These are phyloP conservation scores for Vidua macroura DNA, from an alignment of 2,113 vertebrate genomes.

Conservation along the genomic window DNA sequence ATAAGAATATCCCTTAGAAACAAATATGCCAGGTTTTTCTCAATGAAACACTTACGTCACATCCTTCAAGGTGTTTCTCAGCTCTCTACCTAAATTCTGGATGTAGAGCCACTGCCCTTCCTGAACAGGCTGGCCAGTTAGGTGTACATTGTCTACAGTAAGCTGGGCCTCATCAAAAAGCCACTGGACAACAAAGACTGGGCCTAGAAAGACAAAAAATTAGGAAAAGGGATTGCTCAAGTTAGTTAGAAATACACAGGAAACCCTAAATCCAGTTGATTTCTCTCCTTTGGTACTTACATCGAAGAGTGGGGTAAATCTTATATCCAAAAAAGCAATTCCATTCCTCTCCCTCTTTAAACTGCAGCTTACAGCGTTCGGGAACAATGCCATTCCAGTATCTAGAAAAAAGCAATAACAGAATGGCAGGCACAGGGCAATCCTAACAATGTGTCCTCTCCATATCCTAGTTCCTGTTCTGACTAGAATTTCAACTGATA, in stretches of 20 bases:
- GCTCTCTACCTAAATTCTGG: conserved; percentile 91
- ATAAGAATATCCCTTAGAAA: neutral
- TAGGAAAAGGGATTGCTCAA: neutral
- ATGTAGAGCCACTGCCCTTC: conserved; percentile 98
- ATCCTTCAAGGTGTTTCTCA: conserved; percentile 92
- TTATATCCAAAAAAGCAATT: conserved; percentile 99
- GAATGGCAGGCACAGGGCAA: neutral
- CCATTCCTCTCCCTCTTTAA: conserved; percentile 94
- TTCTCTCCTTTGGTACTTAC: conserved; percentile 71
- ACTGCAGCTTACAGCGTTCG: conserved; percentile 84
- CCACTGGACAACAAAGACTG: conserved; percentile 98
- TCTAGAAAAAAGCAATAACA: conserved; percentile 59
- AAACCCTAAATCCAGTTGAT: neutral
- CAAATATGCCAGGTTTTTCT: neutral
- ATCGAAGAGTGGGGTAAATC: conserved; percentile 93
- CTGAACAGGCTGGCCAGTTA: conserved; percentile 94
- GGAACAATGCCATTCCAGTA: conserved; percentile 94
- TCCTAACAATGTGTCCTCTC: neutral
- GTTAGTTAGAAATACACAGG: neutral
- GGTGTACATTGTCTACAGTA: conserved; percentile 93
- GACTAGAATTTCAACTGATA: neutral
- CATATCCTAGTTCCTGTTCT: neutral
- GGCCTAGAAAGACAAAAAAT: conserved; percentile 71
- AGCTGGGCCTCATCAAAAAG: conserved; percentile 97
- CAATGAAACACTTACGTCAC: conserved; percentile 85